These are phyloP conservation scores for Cheilosia soror DNA, from an alignment of 2,888 invertebrate species.

Conservation along the genomic window DNA sequence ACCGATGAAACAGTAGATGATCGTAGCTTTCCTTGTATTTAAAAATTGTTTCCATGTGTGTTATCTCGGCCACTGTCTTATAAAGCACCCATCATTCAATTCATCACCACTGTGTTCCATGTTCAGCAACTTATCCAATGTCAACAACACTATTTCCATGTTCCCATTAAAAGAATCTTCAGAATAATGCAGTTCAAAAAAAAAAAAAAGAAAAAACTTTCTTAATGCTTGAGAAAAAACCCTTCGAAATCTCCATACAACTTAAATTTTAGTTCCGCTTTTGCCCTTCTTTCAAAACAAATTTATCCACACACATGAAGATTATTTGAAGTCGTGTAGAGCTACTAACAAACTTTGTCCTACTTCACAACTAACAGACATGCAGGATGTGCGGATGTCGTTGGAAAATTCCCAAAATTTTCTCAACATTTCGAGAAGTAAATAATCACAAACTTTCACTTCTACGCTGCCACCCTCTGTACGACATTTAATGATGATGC, in stretches of 20 bases:
- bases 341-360: constrained; percentile 29
- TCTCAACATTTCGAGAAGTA: constrained; percentile 52
- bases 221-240: constrained; percentile 15
- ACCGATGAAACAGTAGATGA: too few relatives aligned
- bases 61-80: too few relatives aligned
- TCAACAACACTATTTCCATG: constrained; percentile 20
- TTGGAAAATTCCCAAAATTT: constrained; percentile 57
- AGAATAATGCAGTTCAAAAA: constrained; percentile 1
- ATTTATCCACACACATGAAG: constrained; percentile 28
- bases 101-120: not conserved
- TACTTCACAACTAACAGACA: not conserved
- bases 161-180: constrained; percentile 24
- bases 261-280: constrained; percentile 3
- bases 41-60: too few relatives aligned
- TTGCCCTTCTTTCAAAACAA: constrained; percentile 1
- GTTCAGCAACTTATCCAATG: constrained; percentile 2
- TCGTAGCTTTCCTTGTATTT: too few relatives aligned
- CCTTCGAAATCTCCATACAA: constrained; percentile 7
- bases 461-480: not conserved
- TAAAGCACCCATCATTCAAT: not conserved
- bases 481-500: constrained; percentile 60
- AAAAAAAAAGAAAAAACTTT: not conserved
- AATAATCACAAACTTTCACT: constrained; percentile 67
- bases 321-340: constrained; percentile 18
- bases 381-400: constrained; percentile 7